Evolutionary conservation across 2,888 invertebrate species (phyloP).

Genomic region (Homarus gammarus): DNA sequence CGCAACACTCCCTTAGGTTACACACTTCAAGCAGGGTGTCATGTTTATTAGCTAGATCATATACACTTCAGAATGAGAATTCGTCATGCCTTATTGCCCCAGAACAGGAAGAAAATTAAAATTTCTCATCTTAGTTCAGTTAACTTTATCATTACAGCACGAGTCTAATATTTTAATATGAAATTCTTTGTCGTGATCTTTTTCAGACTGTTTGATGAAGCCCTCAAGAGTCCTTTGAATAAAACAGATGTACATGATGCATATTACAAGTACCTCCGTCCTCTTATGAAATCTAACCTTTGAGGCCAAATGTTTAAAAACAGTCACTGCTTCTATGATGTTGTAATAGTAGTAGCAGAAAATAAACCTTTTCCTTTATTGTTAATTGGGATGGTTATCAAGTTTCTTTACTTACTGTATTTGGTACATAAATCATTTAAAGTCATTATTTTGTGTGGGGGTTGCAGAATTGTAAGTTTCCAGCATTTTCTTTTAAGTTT

Average conservation of each 20-base stretch:
- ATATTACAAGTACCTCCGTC: constrained; percentile 53
- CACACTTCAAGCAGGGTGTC: no score
- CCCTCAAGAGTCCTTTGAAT: constrained; percentile 49
- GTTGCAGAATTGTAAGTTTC: no score
- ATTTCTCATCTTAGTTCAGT: not conserved
- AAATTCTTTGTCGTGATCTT: not conserved
- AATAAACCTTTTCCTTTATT: no score
- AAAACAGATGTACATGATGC: constrained; percentile 45
- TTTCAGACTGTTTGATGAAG: constrained; percentile 49
- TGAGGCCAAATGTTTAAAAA: not conserved
- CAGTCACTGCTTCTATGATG: no score
- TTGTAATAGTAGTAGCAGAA: no score
- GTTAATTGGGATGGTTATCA: not conserved
- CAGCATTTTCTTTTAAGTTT: no score
- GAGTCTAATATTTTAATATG: not conserved
- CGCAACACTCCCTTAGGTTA: no score
- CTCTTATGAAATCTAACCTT: constrained; percentile 37
- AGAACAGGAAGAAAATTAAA: no score
- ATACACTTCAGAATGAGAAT: no score
- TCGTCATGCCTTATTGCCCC: no score
- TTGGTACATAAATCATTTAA: not conserved
- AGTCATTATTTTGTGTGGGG: no score
- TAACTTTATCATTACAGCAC: not conserved
- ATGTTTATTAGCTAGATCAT: no score
- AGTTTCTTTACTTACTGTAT: not conserved